Conservation (phyloP, 1,140 invertebrate species). For the Ceratitis capitata region DNA sequence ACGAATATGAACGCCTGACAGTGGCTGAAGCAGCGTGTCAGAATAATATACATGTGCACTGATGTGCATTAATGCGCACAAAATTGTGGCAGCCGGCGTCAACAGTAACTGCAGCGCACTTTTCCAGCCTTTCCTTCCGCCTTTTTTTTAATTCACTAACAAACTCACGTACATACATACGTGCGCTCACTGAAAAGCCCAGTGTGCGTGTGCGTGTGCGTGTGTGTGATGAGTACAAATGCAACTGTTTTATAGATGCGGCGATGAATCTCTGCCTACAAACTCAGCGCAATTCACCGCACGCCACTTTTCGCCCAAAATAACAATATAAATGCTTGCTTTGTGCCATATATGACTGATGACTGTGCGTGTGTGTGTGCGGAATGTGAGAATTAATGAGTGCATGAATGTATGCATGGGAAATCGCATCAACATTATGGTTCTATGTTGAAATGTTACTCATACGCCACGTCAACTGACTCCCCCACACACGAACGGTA, state of each 20-base stretch:
- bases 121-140: slow-evolving; percentile 19
- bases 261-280: neutral
- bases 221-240: too few species aligned
- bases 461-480: slow-evolving; percentile 2
- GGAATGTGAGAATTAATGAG: too few species aligned
- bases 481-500: neutral
- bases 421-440: neutral
- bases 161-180: neutral
- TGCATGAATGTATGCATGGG: too few species aligned
- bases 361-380: neutral
- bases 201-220: too few species aligned
- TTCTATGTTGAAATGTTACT: slow-evolving; percentile 2
- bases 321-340: neutral
- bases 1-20: neutral
- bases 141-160: neutral
- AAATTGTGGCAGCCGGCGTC: slow-evolving; percentile 15
- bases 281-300: neutral
- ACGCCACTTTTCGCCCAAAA: neutral
- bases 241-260: neutral
- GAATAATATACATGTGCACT: slow-evolving; percentile 8
- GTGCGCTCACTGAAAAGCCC: neutral
- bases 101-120: neutral
- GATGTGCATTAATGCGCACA: slow-evolving; percentile 15
- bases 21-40: neutral
- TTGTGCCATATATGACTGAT: too few species aligned